Conservation (phyloP, 2,113 vertebrate genomes). For the Sylvia atricapilla region DNA sequence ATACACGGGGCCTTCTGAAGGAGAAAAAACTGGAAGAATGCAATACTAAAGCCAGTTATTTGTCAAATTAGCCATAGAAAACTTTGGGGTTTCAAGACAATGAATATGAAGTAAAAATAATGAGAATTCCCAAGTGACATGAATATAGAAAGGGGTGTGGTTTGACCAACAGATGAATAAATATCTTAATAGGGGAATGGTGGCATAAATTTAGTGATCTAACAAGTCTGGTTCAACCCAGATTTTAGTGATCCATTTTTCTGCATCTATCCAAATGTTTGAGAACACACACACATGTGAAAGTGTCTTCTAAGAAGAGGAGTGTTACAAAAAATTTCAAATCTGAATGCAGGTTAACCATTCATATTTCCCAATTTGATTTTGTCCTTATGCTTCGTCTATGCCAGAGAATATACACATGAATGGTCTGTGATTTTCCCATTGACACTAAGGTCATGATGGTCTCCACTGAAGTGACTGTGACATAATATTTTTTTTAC, state of each 20-base stretch:
- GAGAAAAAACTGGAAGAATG: not conserved
- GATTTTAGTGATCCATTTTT: not conserved
- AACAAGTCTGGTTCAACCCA: not conserved
- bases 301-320: not conserved
- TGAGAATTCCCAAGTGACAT: not conserved
- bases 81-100: not conserved
- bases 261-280: not conserved
- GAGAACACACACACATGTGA: not conserved
- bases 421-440: not conserved
- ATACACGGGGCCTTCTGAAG: not conserved
- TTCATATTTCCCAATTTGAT: not conserved
- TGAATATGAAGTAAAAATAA: not conserved
- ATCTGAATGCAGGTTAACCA: not conserved
- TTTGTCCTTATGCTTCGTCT: not conserved
- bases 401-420: not conserved
- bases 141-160: not conserved
- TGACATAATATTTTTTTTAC: constrained; percentile 55
- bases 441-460: constrained; percentile 29
- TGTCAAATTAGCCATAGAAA: not conserved
- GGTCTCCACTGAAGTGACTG: constrained; percentile 37
- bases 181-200: not conserved
- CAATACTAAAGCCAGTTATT: not conserved
- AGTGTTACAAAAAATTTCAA: not conserved
- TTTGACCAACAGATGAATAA: not conserved
- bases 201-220: not conserved